phyloP scores from a whole-genome alignment of 2,888 invertebrate genomes.

The Drosophila kambysellisi region DNA sequence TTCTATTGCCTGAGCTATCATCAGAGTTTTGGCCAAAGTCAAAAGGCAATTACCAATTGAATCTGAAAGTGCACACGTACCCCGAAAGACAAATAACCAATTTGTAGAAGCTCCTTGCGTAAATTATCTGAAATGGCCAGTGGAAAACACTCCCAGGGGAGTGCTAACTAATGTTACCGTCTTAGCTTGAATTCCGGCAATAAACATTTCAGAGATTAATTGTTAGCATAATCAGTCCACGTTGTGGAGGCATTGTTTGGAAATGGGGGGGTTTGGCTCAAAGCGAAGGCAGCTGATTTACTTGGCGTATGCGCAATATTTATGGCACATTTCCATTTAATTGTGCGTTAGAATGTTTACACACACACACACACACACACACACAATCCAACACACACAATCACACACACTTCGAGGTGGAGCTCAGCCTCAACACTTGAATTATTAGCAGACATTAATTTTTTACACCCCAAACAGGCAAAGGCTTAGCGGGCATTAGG shows the following conservation, averaged over 20 bases:
- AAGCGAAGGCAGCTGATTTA: constrained; percentile 59
- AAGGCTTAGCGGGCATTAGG: constrained; percentile 50
- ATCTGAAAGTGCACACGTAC: constrained; percentile 48
- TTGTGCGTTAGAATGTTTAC: constrained; percentile 77
- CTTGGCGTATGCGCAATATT: constrained; percentile 74
- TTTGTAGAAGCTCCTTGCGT: constrained; percentile 45
- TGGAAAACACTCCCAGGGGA: constrained; percentile 28
- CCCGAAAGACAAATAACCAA: constrained; percentile 50
- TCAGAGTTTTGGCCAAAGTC: constrained; percentile 17
- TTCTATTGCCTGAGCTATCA: constrained; percentile 12
- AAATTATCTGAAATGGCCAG: constrained; percentile 14
- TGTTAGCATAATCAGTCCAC: constrained; percentile 69
- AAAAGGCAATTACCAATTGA: constrained; percentile 59
- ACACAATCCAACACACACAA: constrained; percentile 7
- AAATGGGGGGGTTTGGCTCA: neutral
- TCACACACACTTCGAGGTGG: constrained; percentile 7
- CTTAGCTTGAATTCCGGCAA: constrained; percentile 37
- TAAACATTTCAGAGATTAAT: constrained; percentile 74
- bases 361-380: constrained; percentile 29
- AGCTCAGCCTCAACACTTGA: constrained; percentile 51
- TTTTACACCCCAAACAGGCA: constrained; percentile 7
- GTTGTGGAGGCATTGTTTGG: constrained; percentile 3
- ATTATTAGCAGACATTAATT: constrained; percentile 75
- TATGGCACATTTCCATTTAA: constrained; percentile 78
- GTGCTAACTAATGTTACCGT: constrained; percentile 47